Evolutionary conservation across 2,888 invertebrate species (phyloP).

Genomic region (Coenonympha arcania): DNA sequence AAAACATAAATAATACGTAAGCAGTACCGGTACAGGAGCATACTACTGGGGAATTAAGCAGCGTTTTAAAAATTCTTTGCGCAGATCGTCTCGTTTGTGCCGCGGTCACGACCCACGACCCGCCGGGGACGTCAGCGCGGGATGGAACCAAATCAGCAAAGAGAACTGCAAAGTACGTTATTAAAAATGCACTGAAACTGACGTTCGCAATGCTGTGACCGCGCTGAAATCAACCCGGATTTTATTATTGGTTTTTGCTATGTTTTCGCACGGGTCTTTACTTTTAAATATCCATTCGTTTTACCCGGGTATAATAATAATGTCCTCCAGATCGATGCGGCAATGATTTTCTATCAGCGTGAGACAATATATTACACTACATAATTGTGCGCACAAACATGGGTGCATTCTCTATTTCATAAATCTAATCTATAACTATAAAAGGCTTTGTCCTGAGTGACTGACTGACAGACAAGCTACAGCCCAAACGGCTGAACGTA

Average conservation of each 20-base stretch:
- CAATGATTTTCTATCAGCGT: no score
- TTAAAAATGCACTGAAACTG: constrained; percentile 11
- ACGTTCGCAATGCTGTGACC: constrained; percentile 11
- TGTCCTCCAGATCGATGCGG: no score
- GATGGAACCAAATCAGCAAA: constrained; percentile 12
- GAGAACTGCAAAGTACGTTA: constrained; percentile 12
- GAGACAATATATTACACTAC: no score
- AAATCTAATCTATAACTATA: no score
- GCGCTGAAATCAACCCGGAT: background rate
- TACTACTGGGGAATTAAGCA: constrained; percentile 4
- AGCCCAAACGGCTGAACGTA: no score
- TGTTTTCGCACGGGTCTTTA: no score
- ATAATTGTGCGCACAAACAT: no score
- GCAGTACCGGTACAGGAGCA: background rate
- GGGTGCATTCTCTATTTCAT: no score
- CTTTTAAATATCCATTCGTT: no score
- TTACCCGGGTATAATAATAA: no score
- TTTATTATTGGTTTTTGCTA: background rate
- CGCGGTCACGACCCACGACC: constrained; percentile 6
- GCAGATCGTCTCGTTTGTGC: constrained; percentile 2
- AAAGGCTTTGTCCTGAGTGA: no score
- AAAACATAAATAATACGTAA: background rate
- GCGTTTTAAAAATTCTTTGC: constrained; percentile 10
- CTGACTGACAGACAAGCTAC: no score
- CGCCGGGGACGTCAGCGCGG: constrained; percentile 11